These are phyloP conservation scores for Pyrochroa serraticornis DNA, from an alignment of 2,888 invertebrate species.

Conservation along the genomic window DNA sequence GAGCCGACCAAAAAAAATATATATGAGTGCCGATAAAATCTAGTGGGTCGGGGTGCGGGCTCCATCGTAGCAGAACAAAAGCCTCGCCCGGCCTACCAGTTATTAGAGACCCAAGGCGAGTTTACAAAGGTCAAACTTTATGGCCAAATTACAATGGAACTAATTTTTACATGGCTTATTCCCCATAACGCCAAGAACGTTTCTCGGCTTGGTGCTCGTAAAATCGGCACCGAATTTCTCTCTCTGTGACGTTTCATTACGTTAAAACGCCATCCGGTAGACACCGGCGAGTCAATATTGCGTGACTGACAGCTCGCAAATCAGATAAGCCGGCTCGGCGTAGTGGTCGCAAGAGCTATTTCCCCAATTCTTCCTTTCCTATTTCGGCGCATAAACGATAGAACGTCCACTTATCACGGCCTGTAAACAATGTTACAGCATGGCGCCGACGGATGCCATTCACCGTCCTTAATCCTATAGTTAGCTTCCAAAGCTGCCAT, in stretches of 20 bases:
- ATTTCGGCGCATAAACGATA: conserved; percentile 26
- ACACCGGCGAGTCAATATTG: conserved; percentile 19
- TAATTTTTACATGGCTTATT: conserved; percentile 45
- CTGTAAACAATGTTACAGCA: conserved; percentile 26
- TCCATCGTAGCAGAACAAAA: conserved; percentile 56
- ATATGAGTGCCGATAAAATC: conserved; percentile 58
- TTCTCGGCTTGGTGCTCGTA: conserved; percentile 1
- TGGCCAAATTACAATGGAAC: conserved; percentile 54
- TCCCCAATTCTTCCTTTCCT: conserved; percentile 26
- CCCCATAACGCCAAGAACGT: neutral
- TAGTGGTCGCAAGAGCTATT: conserved; percentile 27
- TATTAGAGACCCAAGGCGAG: conserved; percentile 54
- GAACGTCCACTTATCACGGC: conserved; percentile 25
- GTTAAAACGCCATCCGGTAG: conserved; percentile 14
- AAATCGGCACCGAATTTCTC: conserved; percentile 2
- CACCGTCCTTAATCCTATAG: conserved; percentile 10
- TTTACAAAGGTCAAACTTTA: conserved; percentile 56
- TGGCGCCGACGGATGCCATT: conserved; percentile 19
- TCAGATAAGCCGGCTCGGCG: conserved; percentile 27
- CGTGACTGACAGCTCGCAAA: conserved; percentile 29
- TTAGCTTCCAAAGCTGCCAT: too few relatives aligned
- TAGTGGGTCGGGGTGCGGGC: conserved; percentile 57
- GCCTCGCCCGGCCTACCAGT: conserved; percentile 55
- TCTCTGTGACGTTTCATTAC: conserved; percentile 5
- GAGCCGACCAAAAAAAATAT: conserved; percentile 58